These are phyloP conservation scores for Sebastes oblongus DNA, from an alignment of 2,797 vertebrate genomes.

Conservation along the genomic window DNA sequence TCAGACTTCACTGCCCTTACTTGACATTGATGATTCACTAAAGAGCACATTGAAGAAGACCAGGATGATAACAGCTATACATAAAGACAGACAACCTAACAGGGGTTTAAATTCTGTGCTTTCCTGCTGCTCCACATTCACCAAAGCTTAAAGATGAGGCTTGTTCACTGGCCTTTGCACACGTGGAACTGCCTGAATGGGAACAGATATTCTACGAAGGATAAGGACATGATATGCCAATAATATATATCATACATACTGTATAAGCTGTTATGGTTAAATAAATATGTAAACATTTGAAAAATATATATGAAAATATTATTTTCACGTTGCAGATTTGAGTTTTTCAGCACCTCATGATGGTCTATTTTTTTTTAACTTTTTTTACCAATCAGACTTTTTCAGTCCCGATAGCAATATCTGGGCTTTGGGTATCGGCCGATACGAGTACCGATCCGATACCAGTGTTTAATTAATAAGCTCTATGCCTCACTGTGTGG, in stretches of 20 bases:
- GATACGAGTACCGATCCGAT: no score
- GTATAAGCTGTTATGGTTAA: no score
- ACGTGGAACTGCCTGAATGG: conserved; percentile 1
- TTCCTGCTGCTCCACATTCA: conserved; percentile 5
- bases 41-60: neutral
- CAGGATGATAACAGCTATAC: neutral
- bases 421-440: no score
- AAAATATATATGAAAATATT: neutral
- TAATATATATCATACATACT: no score
- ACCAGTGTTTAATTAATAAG: no score
- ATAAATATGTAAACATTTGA: no score
- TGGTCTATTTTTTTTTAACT: no score
- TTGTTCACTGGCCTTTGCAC: neutral
- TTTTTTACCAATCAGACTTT: no score
- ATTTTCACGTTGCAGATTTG: neutral
- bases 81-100: neutral
- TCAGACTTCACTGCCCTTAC: neutral
- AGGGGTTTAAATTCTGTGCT: neutral
- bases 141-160: conserved; percentile 8
- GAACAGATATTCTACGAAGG: neutral
- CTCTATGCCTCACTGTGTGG: no score
- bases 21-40: conserved; percentile 5
- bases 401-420: no score
- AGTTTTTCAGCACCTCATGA: neutral
- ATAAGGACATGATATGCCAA: neutral